Evolutionary conservation across 2,113 vertebrate species (phyloP).

Genomic region (Pipa parva): DNA sequence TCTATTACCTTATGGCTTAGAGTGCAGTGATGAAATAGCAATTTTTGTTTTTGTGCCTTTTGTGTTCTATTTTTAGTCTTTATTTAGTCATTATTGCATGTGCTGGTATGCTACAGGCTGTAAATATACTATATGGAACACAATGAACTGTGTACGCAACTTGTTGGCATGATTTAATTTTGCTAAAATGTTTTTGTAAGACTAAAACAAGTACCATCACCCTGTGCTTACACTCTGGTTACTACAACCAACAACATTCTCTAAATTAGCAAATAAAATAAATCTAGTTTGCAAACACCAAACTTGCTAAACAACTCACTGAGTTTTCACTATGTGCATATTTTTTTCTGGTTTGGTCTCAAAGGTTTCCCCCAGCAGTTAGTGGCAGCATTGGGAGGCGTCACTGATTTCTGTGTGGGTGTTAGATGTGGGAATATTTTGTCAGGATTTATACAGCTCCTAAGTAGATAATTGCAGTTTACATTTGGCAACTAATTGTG

Average conservation of each 20-base stretch:
- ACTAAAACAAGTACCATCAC: background rate
- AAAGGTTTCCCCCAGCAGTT: background rate
- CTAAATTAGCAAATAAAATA: slow-evolving; percentile 7
- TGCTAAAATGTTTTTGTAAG: background rate
- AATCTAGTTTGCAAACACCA: slow-evolving; percentile 6
- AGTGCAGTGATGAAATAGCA: too few relatives aligned
- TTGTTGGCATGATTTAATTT: background rate
- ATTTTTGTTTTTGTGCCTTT: too few relatives aligned
- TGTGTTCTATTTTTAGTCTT: too few relatives aligned
- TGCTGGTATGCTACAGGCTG: too few relatives aligned
- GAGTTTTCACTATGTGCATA: background rate
- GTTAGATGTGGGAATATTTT: slow-evolving; percentile 22
- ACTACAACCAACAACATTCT: background rate
- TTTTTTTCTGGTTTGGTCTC: slow-evolving; percentile 10
- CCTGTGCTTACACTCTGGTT: background rate
- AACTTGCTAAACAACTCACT: slow-evolving; percentile 14
- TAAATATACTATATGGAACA: too few relatives aligned
- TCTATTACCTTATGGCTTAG: too few relatives aligned
- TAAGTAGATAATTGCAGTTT: slow-evolving; percentile 43
- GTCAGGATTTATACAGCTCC: slow-evolving; percentile 24
- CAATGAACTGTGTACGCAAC: background rate
- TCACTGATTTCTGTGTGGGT: slow-evolving; percentile 32
- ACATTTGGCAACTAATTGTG: slow-evolving; percentile 32
- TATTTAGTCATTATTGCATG: too few relatives aligned
- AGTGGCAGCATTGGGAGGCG: slow-evolving; percentile 6